Evolutionary conservation across 2,888 invertebrate genomes (phyloP), one percentile per base, ranked within the genome.

Genomic region (Drosophila meridionalis): DNA sequence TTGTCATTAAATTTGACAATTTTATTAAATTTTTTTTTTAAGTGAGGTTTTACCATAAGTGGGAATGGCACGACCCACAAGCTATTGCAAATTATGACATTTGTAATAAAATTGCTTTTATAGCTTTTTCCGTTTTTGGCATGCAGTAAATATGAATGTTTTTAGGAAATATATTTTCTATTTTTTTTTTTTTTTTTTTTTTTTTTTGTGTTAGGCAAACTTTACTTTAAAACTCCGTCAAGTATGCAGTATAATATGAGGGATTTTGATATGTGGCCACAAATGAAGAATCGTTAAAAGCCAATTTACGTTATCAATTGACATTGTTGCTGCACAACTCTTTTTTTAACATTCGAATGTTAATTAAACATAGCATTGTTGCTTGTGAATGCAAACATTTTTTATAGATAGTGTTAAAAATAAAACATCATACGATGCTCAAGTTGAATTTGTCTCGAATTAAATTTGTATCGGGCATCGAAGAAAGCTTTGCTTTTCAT

Each of bases 241-340:
- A 74, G 77, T 77, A 77, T 74, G 71, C 74, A 61, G 74, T 67
- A 12, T 12, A 52, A 67, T 61, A 50, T 5, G 6, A 28, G 12
- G 20, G 11, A 58, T 7, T 53, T 26, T 30, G 40, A 28, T 12
- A n/a, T 6, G 38, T 30, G 59, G 59, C 11, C 38, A 38, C 42
- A 12, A 11, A 11, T n/a, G 47, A 59, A 58, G 38, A 61, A 57
- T 61, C 70, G 74, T 67, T 67, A 61, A 62, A 70, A 45, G 42
- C 14, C 70, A 70, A 70, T 74, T 74, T 70, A 57, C 14, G 11
- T 14, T 34, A 36, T 14, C 12, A 34, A 4, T 28, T n/a, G 9
- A n/a, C 65, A 11, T 20, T 43, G 38, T 55, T 30, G 50, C 42
- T 50, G 40, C 36, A 11, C 28, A 34, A 4, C 30, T 50, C 9